Evolutionary conservation across 2,797 vertebrate species (phyloP).

Genomic region (Cryptoblepharus egeriae): DNA sequence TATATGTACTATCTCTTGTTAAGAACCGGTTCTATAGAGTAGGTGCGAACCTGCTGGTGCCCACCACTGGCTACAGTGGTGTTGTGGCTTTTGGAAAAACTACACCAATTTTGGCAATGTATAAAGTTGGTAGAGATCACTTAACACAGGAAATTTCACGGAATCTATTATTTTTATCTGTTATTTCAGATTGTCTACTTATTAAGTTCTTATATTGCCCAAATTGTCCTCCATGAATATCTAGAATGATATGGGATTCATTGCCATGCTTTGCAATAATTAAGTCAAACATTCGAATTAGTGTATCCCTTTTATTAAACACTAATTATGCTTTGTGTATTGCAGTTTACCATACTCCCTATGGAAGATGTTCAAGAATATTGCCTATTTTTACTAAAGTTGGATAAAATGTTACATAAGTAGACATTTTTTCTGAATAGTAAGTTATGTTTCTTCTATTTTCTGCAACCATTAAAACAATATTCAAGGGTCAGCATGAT

Average conservation of each 20-base stretch:
- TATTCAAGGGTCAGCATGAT: not conserved
- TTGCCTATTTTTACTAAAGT: slow-evolving; percentile 22
- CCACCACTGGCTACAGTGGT: too few relatives aligned
- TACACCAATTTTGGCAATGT: not conserved
- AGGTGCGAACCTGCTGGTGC: too few relatives aligned
- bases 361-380: slow-evolving; percentile 48
- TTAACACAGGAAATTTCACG: not conserved
- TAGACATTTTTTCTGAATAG: slow-evolving; percentile 21
- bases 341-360: slow-evolving; percentile 35
- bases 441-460: slow-evolving; percentile 7
- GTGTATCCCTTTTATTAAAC: not conserved
- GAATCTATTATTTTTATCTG: too few relatives aligned
- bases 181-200: slow-evolving; percentile 13
- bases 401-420: not conserved
- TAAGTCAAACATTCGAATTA: slow-evolving; percentile 33
- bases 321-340: slow-evolving; percentile 36
- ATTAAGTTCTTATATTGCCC: slow-evolving; percentile 32
- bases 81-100: too few relatives aligned
- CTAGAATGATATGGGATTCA: slow-evolving; percentile 26
- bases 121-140: not conserved
- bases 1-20: too few relatives aligned
- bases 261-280: slow-evolving; percentile 37
- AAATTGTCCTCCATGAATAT: not conserved
- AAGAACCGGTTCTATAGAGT: too few relatives aligned
- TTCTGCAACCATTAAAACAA: not conserved